Percentiles rank a stretch among this genome's conserved stretches.
phyloP scores from a whole-genome alignment of 2,797 vertebrate genomes.

The Lindbergichthys nudifrons region DNA sequence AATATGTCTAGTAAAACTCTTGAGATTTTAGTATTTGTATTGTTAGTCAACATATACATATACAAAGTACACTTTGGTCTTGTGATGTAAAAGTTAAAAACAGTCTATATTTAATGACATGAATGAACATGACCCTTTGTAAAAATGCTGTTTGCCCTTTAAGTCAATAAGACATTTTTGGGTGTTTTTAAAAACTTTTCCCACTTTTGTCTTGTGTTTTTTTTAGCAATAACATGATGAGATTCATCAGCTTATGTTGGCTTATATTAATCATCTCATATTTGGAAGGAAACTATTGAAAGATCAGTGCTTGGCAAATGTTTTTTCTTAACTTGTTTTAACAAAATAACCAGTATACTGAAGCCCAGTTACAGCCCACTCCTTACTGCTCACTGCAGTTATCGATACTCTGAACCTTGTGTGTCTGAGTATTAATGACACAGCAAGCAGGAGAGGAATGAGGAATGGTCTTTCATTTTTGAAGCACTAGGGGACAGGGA shows the following conservation, averaged over 20 bases:
- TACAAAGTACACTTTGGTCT: too few species aligned
- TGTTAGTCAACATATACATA: too few species aligned
- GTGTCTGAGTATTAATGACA: neutral
- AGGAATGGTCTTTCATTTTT: neutral
- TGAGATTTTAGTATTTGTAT: neutral
- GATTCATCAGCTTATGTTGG: too few species aligned
- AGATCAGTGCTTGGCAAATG: neutral
- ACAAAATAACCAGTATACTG: neutral
- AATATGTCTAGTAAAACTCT: neutral
- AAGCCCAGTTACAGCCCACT: neutral
- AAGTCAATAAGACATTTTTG: neutral
- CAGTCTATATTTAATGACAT: too few species aligned
- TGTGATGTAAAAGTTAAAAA: neutral
- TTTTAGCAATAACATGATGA: too few species aligned
- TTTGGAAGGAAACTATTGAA: neutral
- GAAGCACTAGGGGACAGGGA: neutral
- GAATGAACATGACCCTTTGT: neutral
- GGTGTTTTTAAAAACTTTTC: neutral
- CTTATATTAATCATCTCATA: neutral
- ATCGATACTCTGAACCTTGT: neutral
- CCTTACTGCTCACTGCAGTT: neutral
- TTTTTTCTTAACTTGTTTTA: neutral
- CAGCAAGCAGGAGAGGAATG: neutral
- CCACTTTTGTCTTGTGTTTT: too few species aligned
- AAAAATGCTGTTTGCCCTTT: neutral